Percentiles rank a stretch among this genome's conserved stretches.
Conservation (phyloP, 1,140 invertebrate genomes). For the Pseudobourletiella spinata region DNA sequence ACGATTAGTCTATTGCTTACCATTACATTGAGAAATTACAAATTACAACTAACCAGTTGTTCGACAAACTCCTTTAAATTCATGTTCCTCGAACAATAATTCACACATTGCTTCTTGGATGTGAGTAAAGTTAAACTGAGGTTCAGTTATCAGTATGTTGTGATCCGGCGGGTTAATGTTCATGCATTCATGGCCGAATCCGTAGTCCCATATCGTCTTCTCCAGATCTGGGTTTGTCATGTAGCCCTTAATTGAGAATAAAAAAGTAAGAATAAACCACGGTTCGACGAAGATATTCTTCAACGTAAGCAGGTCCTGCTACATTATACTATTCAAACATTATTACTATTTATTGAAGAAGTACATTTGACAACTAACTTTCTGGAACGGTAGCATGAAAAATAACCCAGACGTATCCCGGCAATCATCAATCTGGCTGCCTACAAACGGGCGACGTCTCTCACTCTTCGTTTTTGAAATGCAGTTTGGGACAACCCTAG, state of each 20-base stretch:
- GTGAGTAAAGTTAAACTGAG: slow-evolving; percentile 84
- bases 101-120: slow-evolving; percentile 90
- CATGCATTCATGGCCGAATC: slow-evolving; percentile 82
- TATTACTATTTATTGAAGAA: no score
- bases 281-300: no score
- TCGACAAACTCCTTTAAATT: slow-evolving; percentile 71
- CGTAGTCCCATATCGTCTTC: slow-evolving; percentile 92
- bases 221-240: slow-evolving; percentile 91
- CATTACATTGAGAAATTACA: neutral
- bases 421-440: slow-evolving; percentile 89
- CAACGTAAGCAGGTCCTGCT: no score
- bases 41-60: slow-evolving; percentile 53
- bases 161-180: slow-evolving; percentile 66
- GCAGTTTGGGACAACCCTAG: slow-evolving; percentile 80
- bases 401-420: slow-evolving; percentile 88
- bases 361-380: slow-evolving; percentile 51
- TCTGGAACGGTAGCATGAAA: slow-evolving; percentile 90
- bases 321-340: no score
- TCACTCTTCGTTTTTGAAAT: slow-evolving; percentile 98
- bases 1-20: no score
- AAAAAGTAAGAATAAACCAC: no score
- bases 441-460: slow-evolving; percentile 82
- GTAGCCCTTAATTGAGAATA: slow-evolving; percentile 72
- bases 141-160: slow-evolving; percentile 84
- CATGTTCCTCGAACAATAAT: slow-evolving; percentile 96